Percentiles rank a stretch among this genome's conserved stretches.
Conservation (phyloP, 64 coral and sea anemone species). For the Stichodactyla helianthus region DNA sequence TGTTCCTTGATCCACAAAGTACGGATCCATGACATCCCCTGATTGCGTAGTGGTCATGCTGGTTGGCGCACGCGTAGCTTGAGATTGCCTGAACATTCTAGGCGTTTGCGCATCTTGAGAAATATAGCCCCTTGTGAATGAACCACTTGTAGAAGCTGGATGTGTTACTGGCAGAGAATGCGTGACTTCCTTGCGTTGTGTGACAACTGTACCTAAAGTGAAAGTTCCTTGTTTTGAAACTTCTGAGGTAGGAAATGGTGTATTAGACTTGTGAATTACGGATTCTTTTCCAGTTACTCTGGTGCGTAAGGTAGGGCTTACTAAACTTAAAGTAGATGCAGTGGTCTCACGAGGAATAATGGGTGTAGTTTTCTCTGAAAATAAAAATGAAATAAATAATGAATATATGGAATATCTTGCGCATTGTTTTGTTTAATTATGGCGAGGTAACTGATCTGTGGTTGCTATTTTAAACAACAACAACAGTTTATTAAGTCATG, state of each 20-base stretch:
- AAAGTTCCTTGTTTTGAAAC: neutral
- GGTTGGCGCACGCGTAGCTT: neutral
- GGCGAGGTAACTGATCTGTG: too few species aligned
- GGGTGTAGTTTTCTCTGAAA: neutral
- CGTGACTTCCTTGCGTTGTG: neutral
- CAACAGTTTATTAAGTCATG: too few species aligned
- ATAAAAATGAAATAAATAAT: neutral
- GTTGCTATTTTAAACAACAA: too few species aligned
- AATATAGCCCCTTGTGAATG: neutral
- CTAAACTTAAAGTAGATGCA: neutral
- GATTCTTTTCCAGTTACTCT: neutral
- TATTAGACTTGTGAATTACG: neutral
- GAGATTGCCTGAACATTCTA: neutral
- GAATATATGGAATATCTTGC: neutral
- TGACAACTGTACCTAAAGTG: neutral
- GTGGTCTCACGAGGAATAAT: neutral
- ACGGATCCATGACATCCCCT: neutral
- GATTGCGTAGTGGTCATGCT: neutral
- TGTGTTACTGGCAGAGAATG: neutral
- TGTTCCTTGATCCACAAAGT: neutral
- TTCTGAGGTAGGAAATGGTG: neutral
- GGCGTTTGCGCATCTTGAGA: neutral
- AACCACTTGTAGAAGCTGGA: neutral
- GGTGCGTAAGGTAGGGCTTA: neutral
- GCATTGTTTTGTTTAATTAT: too few species aligned